Percentiles rank a stretch among this genome's conserved stretches.
phyloP scores from a whole-genome alignment of 2,888 invertebrate species.

The Tipula helvola region DNA sequence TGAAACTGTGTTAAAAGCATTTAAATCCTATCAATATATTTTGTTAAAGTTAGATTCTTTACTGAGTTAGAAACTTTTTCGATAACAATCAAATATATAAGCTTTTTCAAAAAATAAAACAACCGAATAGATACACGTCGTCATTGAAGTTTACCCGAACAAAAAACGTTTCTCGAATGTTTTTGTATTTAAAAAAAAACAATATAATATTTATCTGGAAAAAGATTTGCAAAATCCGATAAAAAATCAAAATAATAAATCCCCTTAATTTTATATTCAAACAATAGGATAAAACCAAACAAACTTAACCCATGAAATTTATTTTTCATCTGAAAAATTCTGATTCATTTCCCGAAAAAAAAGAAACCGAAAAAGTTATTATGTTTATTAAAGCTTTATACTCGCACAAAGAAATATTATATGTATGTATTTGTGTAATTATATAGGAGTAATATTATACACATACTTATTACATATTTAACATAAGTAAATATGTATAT shows the following conservation, averaged over 20 bases:
- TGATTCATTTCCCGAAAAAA: background rate
- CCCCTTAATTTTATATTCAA: background rate
- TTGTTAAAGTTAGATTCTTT: background rate
- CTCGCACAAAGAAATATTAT: too few relatives aligned
- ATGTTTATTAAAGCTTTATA: background rate
- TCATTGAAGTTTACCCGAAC: background rate
- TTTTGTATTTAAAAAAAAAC: background rate
- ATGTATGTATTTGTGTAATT: too few relatives aligned
- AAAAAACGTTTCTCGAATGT: background rate
- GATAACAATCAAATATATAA: background rate
- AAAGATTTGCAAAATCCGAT: background rate
- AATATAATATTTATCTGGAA: background rate
- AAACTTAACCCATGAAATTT: background rate
- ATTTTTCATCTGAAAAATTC: background rate
- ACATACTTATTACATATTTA: too few relatives aligned
- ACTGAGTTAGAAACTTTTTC: background rate
- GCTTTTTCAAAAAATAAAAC: background rate
- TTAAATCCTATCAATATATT: background rate
- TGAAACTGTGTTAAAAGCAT: background rate
- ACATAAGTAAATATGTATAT: too few relatives aligned
- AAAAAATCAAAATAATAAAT: background rate
- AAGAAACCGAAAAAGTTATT: background rate
- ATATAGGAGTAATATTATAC: too few relatives aligned
- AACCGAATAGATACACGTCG: background rate
- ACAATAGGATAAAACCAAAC: background rate